These are phyloP conservation scores for Capromys pilorides DNA, from an alignment of 2,797 vertebrate species.

Conservation along the genomic window DNA sequence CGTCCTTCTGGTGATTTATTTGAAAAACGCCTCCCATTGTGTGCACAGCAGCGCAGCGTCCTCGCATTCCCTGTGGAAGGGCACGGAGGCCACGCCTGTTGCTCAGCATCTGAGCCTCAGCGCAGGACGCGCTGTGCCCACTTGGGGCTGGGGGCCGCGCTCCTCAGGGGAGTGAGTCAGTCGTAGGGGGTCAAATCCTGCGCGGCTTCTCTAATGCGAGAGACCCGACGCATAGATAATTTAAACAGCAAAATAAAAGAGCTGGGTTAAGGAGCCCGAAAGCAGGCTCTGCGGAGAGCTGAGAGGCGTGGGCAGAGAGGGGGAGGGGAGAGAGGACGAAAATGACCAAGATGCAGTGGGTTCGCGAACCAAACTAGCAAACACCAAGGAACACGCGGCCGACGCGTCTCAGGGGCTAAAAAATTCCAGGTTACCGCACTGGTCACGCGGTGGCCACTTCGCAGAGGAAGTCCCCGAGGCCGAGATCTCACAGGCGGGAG, in stretches of 20 bases:
- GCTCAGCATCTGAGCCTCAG: background rate
- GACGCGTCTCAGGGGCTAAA: background rate
- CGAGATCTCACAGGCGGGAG: background rate
- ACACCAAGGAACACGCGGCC: background rate
- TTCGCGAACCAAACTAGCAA: background rate
- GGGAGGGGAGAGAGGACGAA: background rate
- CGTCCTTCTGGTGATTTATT: background rate
- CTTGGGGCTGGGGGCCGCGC: background rate
- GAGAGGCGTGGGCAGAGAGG: background rate
- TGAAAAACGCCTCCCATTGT: background rate
- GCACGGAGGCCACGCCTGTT: background rate
- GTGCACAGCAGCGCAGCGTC: background rate
- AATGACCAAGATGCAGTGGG: background rate
- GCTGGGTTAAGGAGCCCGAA: background rate
- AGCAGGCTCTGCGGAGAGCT: background rate
- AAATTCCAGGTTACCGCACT: background rate
- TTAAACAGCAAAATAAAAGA: background rate
- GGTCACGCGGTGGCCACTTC: background rate
- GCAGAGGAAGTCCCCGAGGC: accelerated
- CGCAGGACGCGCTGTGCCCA: background rate
- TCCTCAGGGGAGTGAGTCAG: background rate
- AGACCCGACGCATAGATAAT: background rate
- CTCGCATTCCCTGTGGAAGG: background rate
- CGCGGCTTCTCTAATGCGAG: background rate
- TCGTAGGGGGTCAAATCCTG: background rate